Base-by-base conservation (phyloP, 2,113 vertebrate genomes). In the Odocoileus virginianus region DNA sequence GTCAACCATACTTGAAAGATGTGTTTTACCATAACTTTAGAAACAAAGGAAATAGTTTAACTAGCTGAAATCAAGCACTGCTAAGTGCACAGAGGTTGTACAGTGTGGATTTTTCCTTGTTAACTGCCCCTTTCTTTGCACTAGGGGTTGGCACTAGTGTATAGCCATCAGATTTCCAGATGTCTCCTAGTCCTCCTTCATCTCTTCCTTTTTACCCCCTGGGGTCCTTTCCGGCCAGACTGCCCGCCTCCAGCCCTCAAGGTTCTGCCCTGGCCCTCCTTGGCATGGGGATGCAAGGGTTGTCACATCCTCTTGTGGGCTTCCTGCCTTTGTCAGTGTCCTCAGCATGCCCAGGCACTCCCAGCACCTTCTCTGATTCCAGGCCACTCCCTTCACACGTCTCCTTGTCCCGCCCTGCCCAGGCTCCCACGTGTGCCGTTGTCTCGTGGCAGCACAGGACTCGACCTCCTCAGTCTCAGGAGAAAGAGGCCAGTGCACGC, bases 231-330 rank as follows among this genome's bases (percentile, higher is more conserved):
- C 28, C 95, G 58, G 52, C 12, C 52, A 89, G 50, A 60, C 13
- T 50, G 15, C 8, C n/a, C 1, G 12, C 2, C 1, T 17, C n/a
- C 6, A 17, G 1, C 6, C 64, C 15, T 6, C 50, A 6, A 13
- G 10, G 1, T 74, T 89, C 83, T 87, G 40, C 6, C 8, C 17
- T 16, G 7, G 7, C 8, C 9, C 9, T 87, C 74, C 17, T 13
- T 55, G 47, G 47, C 47, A 50, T 14, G 12, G 47, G 47, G 15
- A 17, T n/a, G 8, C 3, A 30, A 28, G 30, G 47, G 1, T 50
- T 94, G 52, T 36, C n/a, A 67, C 21, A 27, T 5, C 8, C n/a
- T 47, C 40, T 27, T 11, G 2, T 6, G 45, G 17, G 33, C 52
- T 61, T 47, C n/a, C 23, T n/a, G 14, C 21, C 40, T 81, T 83